Conservation (phyloP, 1,140 invertebrate species). For the Tetramorium parvispinum region DNA sequence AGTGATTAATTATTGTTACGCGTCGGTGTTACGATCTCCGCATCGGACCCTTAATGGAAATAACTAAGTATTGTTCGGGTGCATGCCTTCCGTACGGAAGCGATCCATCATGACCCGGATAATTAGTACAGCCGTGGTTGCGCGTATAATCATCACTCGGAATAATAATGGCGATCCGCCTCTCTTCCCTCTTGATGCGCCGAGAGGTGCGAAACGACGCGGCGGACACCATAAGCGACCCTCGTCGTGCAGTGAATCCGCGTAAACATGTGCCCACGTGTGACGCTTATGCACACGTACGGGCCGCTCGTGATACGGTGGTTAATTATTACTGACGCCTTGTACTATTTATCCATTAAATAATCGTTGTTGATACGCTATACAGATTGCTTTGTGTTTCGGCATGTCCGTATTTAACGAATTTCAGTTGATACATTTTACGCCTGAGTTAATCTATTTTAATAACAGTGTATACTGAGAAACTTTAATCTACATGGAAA, state of each 20-base stretch:
- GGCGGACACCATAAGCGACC: constrained; percentile 68
- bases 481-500: background rate
- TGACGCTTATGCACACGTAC: constrained; percentile 3
- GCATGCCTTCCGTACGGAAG: constrained; percentile 79
- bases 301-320: constrained; percentile 6
- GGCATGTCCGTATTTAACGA: background rate
- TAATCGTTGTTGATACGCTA: background rate
- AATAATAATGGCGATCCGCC: constrained; percentile 77
- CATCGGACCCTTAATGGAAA: constrained; percentile 79
- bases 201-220: constrained; percentile 77
- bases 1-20: constrained; percentile 78
- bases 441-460: background rate
- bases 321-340: constrained; percentile 43
- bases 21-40: constrained; percentile 69
- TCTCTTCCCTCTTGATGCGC: constrained; percentile 55
- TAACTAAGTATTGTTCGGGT: constrained; percentile 82
- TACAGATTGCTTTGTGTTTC: background rate
- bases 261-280: constrained; percentile 61
- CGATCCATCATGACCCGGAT: constrained; percentile 82
- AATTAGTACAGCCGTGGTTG: constrained; percentile 81
- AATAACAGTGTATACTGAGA: background rate
- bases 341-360: constrained; percentile 30
- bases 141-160: constrained; percentile 81
- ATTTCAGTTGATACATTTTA: background rate
- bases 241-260: constrained; percentile 64